Evolutionary conservation across 30 jellyfish, hydroid and myxozoan genomes (phyloP).

Genomic region (Chrysaora quinquecirrha): DNA sequence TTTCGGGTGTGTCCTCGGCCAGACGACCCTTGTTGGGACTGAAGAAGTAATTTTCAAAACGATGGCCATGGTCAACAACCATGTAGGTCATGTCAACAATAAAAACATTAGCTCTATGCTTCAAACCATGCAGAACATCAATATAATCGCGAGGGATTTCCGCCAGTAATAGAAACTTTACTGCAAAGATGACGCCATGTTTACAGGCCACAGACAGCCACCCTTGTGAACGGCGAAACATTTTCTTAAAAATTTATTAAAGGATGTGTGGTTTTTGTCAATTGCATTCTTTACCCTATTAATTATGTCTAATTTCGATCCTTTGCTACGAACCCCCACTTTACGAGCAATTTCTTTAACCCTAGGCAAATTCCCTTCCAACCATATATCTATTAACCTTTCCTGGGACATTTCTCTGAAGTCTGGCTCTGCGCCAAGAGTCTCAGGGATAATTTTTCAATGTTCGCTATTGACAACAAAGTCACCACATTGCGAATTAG

Average conservation of each 20-base stretch:
- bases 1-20: conserved; percentile 30
- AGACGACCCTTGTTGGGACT: conserved; percentile 62
- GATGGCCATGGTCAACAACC: conserved; percentile 53
- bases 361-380: not conserved
- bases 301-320: conserved; percentile 10
- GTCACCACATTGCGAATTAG: not conserved
- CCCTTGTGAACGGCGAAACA: conserved; percentile 39
- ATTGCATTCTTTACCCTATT: conserved; percentile 33
- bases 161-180: conserved; percentile 50
- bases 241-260: conserved; percentile 12
- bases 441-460: conserved; percentile 11
- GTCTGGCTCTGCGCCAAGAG: conserved; percentile 1
- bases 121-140: conserved; percentile 36
- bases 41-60: conserved; percentile 4
- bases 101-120: conserved; percentile 38
- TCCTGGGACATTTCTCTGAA: conserved; percentile 31
- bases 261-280: too few species aligned
- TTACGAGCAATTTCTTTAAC: not conserved
- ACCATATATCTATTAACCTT: not conserved
- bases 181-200: conserved; percentile 35
- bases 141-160: conserved; percentile 64
- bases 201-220: conserved; percentile 22
- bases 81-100: conserved; percentile 73
- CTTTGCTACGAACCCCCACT: conserved; percentile 9
- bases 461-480: conserved; percentile 39